Evolutionary conservation across 2,888 invertebrate genomes (phyloP), one percentile per base, ranked within the genome.

Genomic region (Crossocerus cetratus): DNA sequence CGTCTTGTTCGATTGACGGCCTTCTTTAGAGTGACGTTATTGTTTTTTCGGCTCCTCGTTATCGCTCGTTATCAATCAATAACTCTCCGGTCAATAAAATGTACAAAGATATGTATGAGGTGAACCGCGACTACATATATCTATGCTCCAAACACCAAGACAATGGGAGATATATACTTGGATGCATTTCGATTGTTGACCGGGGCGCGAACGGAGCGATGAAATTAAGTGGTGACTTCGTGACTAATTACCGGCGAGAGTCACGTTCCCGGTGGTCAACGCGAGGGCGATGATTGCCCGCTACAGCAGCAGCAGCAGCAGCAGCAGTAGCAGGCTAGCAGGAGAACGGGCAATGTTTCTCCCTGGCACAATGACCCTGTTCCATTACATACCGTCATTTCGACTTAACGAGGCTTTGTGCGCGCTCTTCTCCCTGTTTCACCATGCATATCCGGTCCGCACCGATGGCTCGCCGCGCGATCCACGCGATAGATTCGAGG

Each of bases 321-420:
- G 32, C 32, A 32, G 32, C 32, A 32, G 32, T 11, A 32, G 8
- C 69, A 57, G 61, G 49, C 59, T 65, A 54, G 4, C 65, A 43
- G 23, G 45, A n/a, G n/a, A n/a, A n/a, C 49, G 70, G 61, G 68
- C 68, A 53, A 53, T 63, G 76, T 68, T 73, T 53, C 68, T 58
- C 32, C 32, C 21, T 59, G 71, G 72, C 72, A 65, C 75, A 67
- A 65, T 73, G 76, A 76, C 76, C 77, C 69, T 55, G 57, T 76
- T 73, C 83, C 82, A 73, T 83, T 84, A 32, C 32, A 32, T 32
- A 84, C 85, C 85, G 83, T 84, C 82, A 80, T 84, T 77, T 72
- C 72, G 83, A 80, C 81, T 85, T 87, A 87, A 87, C 84, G 86
- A 86, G 83, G 81, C 85, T 85, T 84, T 84, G 86, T 80, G 60